A percentile compares a stretch with the other conserved stretches of the same genome.
Conservation (phyloP, 2,797 vertebrate genomes). For the Phaenicophaeus curvirostris region DNA sequence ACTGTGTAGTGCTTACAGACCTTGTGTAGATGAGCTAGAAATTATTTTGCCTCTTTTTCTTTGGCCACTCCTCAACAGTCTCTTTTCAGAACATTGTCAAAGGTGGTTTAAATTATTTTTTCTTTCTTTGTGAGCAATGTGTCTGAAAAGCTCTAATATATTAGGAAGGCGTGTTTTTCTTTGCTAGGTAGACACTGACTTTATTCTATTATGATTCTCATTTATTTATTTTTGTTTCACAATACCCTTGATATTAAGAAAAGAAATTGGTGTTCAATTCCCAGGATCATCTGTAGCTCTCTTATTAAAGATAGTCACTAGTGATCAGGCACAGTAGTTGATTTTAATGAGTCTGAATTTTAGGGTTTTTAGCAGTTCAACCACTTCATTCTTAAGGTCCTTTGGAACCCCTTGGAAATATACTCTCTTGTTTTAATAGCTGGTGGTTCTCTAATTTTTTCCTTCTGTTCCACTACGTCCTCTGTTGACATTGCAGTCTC, state of each 20-base stretch:
- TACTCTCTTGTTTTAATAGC: conserved; percentile 5
- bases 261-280: conserved; percentile 65
- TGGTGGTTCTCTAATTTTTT: conserved; percentile 33
- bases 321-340: conserved; percentile 40
- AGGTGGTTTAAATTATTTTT: conserved; percentile 46
- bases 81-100: not conserved
- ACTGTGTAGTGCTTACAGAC: not conserved
- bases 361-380: conserved; percentile 43
- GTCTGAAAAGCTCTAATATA: not conserved
- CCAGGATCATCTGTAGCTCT: conserved; percentile 42
- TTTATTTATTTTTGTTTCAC: conserved; percentile 68
- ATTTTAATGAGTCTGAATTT: conserved; percentile 65
- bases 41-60: not conserved
- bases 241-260: conserved; percentile 48
- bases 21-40: not conserved
- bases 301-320: conserved; percentile 59
- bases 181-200: conserved; percentile 16
- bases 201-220: conserved; percentile 40
- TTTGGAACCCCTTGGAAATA: conserved; percentile 42
- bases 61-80: not conserved
- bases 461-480: conserved; percentile 12
- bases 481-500: conserved; percentile 14
- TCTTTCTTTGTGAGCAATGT: not conserved
- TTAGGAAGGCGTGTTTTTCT: conserved; percentile 30
- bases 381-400: conserved; percentile 33